Base-by-base conservation (phyloP, 1,140 invertebrate genomes). In the Halictus rubicundus region DNA sequence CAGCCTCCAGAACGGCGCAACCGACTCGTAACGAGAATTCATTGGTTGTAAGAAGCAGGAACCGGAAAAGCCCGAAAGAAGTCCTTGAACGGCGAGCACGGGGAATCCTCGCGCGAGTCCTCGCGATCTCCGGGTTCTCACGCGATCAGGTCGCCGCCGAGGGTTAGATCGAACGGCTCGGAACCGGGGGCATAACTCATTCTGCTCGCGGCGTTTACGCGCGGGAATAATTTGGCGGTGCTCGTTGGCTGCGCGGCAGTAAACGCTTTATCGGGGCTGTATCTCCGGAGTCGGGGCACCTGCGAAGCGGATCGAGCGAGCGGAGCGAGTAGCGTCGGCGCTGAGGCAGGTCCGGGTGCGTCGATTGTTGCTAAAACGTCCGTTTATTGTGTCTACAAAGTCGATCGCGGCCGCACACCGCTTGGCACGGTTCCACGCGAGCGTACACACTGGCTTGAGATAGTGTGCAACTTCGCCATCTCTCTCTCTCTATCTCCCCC, bases 331-430 rank as follows among this genome's bases (percentile, higher is more conserved):
- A 64, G 63, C 46, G 16, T 25, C 21, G 27, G 39, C 27, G 16
- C 68, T 61, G 76, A 42, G 68, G 68, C 68, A 78, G 76, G 76
- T 78, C 76, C 66, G 66, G 74, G 74, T 52, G n/a, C 49, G n/a
- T 2, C 60, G 76, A 78, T 83, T 80, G 80, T 69, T 59, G 69
- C 59, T 64, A 39, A 83, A 83, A 80, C 77, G 39, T 61, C 64
- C 37, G 70, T 72, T 80, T 84, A 84, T 84, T 84, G 71, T 63
- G 83, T 84, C 77, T 76, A 84, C 77, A 72, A 79, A 75, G 77
- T 84, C 60, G 73, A 64, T 70, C 71, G 76, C 27, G n/a, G 32
- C 54, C 68, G 54, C 65, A 52, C 79, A 19, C 39, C 6, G 39
- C 37, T 83, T 78, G 82, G 82, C 82, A 81, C 39, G 25, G 68